Evolutionary conservation across 2,888 invertebrate species (phyloP).

Genomic region (Taphrorychus bicolor): DNA sequence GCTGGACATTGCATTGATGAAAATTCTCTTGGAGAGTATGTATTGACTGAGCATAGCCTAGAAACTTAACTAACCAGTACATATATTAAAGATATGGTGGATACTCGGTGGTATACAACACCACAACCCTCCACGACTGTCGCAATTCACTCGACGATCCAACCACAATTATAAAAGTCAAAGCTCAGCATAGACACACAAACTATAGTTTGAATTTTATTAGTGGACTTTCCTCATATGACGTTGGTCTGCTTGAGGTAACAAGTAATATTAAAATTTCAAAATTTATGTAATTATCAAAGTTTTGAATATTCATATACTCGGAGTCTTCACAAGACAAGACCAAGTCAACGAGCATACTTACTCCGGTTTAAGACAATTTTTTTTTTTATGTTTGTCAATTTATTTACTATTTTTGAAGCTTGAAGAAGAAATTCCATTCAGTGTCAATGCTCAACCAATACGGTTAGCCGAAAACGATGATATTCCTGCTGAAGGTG

Average conservation of each 20-base stretch:
- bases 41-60: background rate
- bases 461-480: background rate
- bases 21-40: background rate
- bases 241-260: background rate
- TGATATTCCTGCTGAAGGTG: background rate
- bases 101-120: background rate
- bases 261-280: too few relatives aligned
- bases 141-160: background rate
- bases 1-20: background rate
- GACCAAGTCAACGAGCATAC: too few relatives aligned
- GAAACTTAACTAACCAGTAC: background rate
- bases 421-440: background rate
- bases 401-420: too few relatives aligned
- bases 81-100: background rate
- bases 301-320: too few relatives aligned
- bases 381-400: too few relatives aligned
- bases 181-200: background rate
- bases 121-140: background rate
- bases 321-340: too few relatives aligned
- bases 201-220: background rate
- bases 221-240: background rate
- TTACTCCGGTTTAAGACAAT: too few relatives aligned
- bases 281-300: too few relatives aligned
- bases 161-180: background rate
- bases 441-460: background rate